phyloP scores from a whole-genome alignment of 2,888 invertebrate genomes.

The Halocaridina rubra region DNA sequence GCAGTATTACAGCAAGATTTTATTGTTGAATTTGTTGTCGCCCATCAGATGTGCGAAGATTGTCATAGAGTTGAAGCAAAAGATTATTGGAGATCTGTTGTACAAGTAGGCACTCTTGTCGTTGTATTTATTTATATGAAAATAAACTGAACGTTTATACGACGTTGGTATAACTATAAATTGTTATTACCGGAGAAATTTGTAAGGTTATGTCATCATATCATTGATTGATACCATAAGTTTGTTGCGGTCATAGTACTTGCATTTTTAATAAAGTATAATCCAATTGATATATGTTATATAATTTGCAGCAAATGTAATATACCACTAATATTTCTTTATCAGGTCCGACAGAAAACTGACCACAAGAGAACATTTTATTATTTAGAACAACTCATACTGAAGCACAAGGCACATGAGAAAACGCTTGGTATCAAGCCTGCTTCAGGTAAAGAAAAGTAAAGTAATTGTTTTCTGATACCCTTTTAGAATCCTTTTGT shows the following conservation, averaged over 20 bases:
- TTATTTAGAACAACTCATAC: slow-evolving; percentile 95
- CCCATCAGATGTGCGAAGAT: slow-evolving; percentile 96
- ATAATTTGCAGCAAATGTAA: not conserved
- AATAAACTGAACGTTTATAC: no score
- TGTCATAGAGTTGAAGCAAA: slow-evolving; percentile 98
- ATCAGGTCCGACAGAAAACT: slow-evolving; percentile 87
- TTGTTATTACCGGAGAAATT: no score
- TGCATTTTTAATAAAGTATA: no score
- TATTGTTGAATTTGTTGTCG: slow-evolving; percentile 90
- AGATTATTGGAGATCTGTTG: slow-evolving; percentile 93
- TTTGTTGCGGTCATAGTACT: no score
- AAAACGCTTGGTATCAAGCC: slow-evolving; percentile 90
- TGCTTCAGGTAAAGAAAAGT: slow-evolving; percentile 75
- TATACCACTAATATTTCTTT: not conserved
- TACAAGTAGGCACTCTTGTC: slow-evolving; percentile 73
- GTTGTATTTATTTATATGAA: no score
- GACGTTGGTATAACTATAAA: no score
- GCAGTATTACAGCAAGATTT: slow-evolving; percentile 94
- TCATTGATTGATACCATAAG: no score
- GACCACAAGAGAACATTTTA: slow-evolving; percentile 97
- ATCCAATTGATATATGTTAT: no score
- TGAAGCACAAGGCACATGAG: slow-evolving; percentile 94
- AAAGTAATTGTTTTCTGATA: not conserved
- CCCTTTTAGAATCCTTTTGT: no score
- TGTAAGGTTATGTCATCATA: no score